Evolutionary conservation across 2,888 invertebrate genomes (phyloP), one percentile per base, ranked within the genome.

Genomic region (Stenotaenia linearis): DNA sequence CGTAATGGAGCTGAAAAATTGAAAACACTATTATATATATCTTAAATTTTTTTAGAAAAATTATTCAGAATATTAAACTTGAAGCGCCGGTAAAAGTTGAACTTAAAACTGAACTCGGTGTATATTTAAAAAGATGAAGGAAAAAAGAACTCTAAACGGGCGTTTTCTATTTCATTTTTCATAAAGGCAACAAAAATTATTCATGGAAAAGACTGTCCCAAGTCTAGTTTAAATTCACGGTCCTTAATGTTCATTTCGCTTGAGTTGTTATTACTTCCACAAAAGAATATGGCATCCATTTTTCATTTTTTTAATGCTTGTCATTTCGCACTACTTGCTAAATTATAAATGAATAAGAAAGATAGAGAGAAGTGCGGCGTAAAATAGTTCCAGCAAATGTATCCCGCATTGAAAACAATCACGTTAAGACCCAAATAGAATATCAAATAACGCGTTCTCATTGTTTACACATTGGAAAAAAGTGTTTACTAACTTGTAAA

Each of bases 221-320:
- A 69, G 25, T 69, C 69, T 69, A 69, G 69, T 69, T 69, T 69
- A 69, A 69, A 69, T 69, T 69, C 69, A 69, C 69, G 69, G 23
- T 69, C 69, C n/a, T 28, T 69, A 69, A 69, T 69, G 69, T 69
- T 69, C 69, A 69, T 25, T 69, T 69, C 69, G 69, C 69, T 69
- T 69, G 69, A 69, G 69, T 28, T 69, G 69, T 69, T 69, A 69
- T 69, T 69, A 69, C 69, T 69, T 69, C 69, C 69, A 69, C 69
- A 69, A 69, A n/a, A 69, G 69, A 69, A 69, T n/a, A 69, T 25
- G 69, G 69, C 69, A 28, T 25, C 10, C 69, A 69, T 69, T 69
- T 69, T 69, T 69, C 69, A 69, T 69, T 69, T 25, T n/a, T 69
- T 25, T 69, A 69, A 69, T 69, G 69, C 28, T 69, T 69, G 15